A percentile compares a stretch with the other conserved stretches of the same genome.
These are phyloP conservation scores for Pygoscelis antarcticus DNA, from an alignment of 2,113 vertebrate genomes.

Conservation along the genomic window DNA sequence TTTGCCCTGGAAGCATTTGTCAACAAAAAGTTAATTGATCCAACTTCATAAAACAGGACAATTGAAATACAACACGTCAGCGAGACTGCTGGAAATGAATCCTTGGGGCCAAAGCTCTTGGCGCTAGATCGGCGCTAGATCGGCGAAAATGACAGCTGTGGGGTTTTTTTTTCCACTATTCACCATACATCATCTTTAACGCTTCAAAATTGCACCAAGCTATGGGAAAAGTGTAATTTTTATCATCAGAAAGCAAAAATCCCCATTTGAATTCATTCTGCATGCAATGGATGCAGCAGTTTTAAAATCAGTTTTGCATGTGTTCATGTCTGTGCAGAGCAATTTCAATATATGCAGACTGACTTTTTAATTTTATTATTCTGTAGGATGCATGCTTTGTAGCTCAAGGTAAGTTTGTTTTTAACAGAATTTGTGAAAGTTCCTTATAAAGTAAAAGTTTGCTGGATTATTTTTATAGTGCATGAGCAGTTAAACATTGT, in stretches of 20 bases:
- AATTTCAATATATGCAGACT: not conserved
- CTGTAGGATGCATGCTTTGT: not conserved
- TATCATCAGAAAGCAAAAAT: not conserved
- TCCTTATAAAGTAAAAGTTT: not conserved
- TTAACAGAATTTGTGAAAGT: not conserved
- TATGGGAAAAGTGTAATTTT: not conserved
- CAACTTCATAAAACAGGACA: not conserved
- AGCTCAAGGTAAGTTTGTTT: not conserved
- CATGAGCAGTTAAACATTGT: not conserved
- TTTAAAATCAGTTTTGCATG: not conserved
- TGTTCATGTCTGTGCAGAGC: not conserved
- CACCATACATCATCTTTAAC: not conserved
- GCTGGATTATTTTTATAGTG: not conserved
- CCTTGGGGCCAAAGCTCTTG: not conserved
- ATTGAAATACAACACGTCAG: not conserved
- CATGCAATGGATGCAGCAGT: not conserved
- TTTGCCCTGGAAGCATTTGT: not conserved
- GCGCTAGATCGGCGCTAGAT: not conserved
- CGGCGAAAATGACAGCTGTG: accelerated
- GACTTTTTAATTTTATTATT: not conserved
- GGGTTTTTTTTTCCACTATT: not conserved
- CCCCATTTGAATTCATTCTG: not conserved
- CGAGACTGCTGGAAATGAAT: not conserved
- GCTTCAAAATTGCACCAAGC: not conserved
- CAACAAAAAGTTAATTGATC: not conserved